These are phyloP conservation scores for Enteromius anoplus DNA, from an alignment of 2,797 vertebrate species.

Conservation along the genomic window DNA sequence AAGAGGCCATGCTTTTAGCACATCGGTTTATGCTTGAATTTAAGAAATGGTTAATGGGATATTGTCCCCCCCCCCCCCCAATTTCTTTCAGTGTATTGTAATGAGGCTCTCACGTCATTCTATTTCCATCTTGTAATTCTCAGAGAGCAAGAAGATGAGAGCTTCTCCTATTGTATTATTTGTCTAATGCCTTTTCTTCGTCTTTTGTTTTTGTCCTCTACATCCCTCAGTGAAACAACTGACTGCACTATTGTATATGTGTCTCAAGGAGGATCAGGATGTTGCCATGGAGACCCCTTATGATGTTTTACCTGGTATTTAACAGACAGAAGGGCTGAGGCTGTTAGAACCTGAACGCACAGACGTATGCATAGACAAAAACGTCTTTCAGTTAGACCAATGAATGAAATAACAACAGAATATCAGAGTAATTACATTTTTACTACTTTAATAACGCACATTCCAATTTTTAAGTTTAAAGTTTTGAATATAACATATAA, in stretches of 20 bases:
- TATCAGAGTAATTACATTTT: not conserved
- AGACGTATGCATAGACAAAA: not conserved
- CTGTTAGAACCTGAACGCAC: not conserved
- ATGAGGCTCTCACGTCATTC: not conserved
- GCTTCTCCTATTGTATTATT: constrained; percentile 23
- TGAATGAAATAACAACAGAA: not conserved
- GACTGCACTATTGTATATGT: constrained; percentile 16
- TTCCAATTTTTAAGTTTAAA: not conserved
- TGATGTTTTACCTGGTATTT: constrained; percentile 33
- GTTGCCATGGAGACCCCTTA: constrained; percentile 59
- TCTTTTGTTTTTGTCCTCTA: constrained; percentile 26
- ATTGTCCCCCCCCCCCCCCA: not conserved
- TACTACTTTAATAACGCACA: not conserved
- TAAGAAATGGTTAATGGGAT: not conserved
- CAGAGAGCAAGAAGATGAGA: not conserved
- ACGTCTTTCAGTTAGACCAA: not conserved
- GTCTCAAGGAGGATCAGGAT: constrained; percentile 18
- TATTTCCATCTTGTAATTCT: constrained; percentile 29
- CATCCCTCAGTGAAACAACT: constrained; percentile 39
- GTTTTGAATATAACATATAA: not conserved
- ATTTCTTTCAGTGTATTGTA: not conserved
- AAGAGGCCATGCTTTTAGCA: not conserved
- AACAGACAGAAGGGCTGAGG: constrained; percentile 12
- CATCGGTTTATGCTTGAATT: not conserved
- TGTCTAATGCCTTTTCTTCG: constrained; percentile 27